A percentile compares a stretch with the other conserved stretches of the same genome.
phyloP scores from a whole-genome alignment of 2,888 invertebrate species.

The Caenorhabditis sp. region DNA sequence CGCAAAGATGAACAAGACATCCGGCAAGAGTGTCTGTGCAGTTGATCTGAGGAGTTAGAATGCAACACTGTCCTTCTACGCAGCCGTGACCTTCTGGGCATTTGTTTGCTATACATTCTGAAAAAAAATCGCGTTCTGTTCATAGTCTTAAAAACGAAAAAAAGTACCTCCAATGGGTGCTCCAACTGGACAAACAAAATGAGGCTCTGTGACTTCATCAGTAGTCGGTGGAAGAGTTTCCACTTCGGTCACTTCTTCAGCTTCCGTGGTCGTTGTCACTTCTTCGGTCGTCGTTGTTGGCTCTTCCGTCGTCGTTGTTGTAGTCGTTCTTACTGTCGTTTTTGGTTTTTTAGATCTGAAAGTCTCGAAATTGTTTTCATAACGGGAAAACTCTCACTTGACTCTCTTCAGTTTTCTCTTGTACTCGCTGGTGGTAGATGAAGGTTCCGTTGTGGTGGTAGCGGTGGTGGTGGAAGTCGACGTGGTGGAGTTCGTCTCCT shows the following conservation, averaged over 20 bases:
- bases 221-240: slow-evolving; percentile 22
- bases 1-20: slow-evolving; percentile 67
- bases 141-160: not conserved
- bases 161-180: slow-evolving; percentile 69
- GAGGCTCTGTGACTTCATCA: slow-evolving; percentile 39
- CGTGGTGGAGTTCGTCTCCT: slow-evolving; percentile 12
- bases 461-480: slow-evolving; percentile 24
- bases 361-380: no score
- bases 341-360: slow-evolving; percentile 41
- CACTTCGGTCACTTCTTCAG: slow-evolving; percentile 31
- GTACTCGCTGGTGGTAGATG: slow-evolving; percentile 16
- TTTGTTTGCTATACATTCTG: slow-evolving; percentile 58
- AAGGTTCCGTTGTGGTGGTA: slow-evolving; percentile 34
- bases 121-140: not conserved
- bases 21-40: slow-evolving; percentile 67
- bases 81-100: slow-evolving; percentile 73
- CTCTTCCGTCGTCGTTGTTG: slow-evolving; percentile 37
- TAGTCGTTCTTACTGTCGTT: slow-evolving; percentile 23
- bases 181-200: slow-evolving; percentile 66
- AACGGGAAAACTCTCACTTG: slow-evolving; percentile 10
- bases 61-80: slow-evolving; percentile 69
- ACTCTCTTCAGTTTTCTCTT: slow-evolving; percentile 24
- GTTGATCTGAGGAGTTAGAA: slow-evolving; percentile 70
- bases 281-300: slow-evolving; percentile 36
- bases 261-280: slow-evolving; percentile 28